phyloP scores from a whole-genome alignment of 2,113 vertebrate genomes.

The Callochromis pleurospilus region DNA sequence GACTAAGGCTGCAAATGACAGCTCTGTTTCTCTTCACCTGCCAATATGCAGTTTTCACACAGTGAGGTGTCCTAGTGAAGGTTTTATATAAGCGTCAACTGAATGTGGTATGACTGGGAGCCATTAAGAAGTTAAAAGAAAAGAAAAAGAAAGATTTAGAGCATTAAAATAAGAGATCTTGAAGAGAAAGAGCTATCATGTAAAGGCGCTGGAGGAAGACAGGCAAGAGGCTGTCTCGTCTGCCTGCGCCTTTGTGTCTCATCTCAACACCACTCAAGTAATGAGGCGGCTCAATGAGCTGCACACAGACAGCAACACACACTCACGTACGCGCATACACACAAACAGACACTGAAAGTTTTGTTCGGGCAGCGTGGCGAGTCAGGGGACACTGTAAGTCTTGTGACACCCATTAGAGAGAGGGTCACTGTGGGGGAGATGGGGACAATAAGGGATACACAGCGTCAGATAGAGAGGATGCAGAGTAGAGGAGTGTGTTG shows the following conservation, averaged over 20 bases:
- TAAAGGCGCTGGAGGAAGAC: not conserved
- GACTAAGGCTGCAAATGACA: not conserved
- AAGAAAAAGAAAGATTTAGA: not conserved
- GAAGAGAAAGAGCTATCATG: not conserved
- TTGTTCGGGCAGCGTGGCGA: constrained; percentile 35
- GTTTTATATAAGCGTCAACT: not conserved
- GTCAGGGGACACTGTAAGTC: constrained; percentile 33
- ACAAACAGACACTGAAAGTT: constrained; percentile 29
- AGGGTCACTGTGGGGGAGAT: constrained; percentile 19
- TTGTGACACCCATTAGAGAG: constrained; percentile 60
- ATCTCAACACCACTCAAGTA: constrained; percentile 9
- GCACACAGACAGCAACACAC: not conserved
- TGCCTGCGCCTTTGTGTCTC: constrained; percentile 21
- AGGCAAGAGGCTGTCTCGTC: not conserved
- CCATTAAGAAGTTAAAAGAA: not conserved
- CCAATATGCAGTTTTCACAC: not conserved
- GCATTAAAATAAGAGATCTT: not conserved
- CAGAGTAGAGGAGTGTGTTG: not conserved
- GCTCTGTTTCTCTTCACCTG: not conserved
- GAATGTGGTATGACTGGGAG: not conserved
- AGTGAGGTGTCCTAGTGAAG: not conserved
- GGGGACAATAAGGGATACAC: constrained; percentile 15
- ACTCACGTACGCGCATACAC: not conserved
- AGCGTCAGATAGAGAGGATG: not conserved
- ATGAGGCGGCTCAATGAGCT: constrained; percentile 31